Percentiles rank a stretch among this genome's conserved stretches.
These are phyloP conservation scores for Caenorhabditis imperialis DNA, from an alignment of 2,888 invertebrate species.

Conservation along the genomic window DNA sequence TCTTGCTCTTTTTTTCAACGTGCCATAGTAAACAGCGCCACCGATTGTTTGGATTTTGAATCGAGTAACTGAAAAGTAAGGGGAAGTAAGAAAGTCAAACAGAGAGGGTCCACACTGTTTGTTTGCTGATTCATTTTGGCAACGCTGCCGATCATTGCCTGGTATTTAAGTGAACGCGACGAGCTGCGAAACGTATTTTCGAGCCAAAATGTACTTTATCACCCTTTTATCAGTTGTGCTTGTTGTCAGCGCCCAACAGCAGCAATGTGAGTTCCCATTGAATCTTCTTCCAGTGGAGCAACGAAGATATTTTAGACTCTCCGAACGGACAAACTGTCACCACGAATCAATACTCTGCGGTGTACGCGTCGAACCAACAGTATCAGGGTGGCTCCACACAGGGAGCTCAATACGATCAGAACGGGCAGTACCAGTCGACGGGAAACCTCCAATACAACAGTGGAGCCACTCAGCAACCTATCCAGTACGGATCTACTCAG, in stretches of 20 bases:
- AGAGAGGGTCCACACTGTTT: conserved; percentile 36
- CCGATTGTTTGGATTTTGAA: too few species aligned
- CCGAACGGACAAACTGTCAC: conserved; percentile 47
- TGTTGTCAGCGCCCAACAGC: conserved; percentile 31
- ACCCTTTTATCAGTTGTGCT: conserved; percentile 13
- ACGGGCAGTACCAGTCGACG: conserved; percentile 5
- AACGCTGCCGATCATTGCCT: conserved; percentile 29
- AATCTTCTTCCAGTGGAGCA: background rate
- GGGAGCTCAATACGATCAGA: conserved; percentile 27
- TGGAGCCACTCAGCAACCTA: conserved; percentile 44
- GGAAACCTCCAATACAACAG: conserved; percentile 41
- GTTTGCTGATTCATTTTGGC: conserved; percentile 58
- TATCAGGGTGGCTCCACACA: conserved; percentile 16
- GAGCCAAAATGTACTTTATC: conserved; percentile 34
- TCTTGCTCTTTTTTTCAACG: too few species aligned
- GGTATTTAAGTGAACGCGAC: conserved; percentile 43
- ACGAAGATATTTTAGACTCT: conserved; percentile 34
- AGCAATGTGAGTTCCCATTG: conserved; percentile 37
- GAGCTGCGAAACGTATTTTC: conserved; percentile 14
- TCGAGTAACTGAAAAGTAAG: conserved; percentile 45
- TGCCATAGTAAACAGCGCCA: too few species aligned
- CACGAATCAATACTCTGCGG: conserved; percentile 50
- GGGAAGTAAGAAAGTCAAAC: conserved; percentile 49
- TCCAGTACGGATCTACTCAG: conserved; percentile 21
- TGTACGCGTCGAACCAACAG: conserved; percentile 41